Base-by-base conservation (phyloP, 2,797 vertebrate species). In the Poeciliopsis paucimaculata region DNA sequence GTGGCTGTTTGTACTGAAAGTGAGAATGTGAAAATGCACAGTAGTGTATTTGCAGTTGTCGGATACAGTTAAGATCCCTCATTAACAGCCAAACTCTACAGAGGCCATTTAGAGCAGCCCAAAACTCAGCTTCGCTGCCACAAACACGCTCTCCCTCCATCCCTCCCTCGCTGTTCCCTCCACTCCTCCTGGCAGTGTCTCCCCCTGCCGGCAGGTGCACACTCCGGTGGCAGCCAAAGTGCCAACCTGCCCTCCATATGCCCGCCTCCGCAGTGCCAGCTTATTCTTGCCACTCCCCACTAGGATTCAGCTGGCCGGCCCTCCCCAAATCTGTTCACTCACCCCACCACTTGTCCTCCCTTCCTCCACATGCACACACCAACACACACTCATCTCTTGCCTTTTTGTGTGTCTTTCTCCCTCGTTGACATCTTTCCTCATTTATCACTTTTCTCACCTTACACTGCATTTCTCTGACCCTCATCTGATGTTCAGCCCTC, bases 221-320 rank as follows among this genome's bases (percentile, higher is more conserved):
- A 11, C 90, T 88, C 87, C 60, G 85, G 91, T 89, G 90, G 91
- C 93, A 95, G 96, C 95, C 95, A 96, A 96, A 95, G 90, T 91
- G 92, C 94, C 95, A 95, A 96, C 95, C 95, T 96, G 95, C 95
- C 94, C 90, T 93, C 95, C 96, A 96, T 96, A 96, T 96, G 96
- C 94, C 95, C 86, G 92, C 93, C 85, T 93, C 93, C 84, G 0
- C 93, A 94, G 88, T 96, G 96, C 96, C 96, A 96, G 95, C 94
- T 93, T 93, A 94, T 94, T 93, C 94, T 95, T 95, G 95, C 94
- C 93, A 91, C 94, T 94, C 94, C 95, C 95, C 84, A 77, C 90
- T 66, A 92, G 87, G 94, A 92, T 94, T 93, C 88, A 91, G 89
- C 92, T 86, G 85, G 86, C 90, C 53, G 64, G 77, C 86, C 86